Conservation (phyloP, 2,888 invertebrate genomes). For the Troilus luridus region DNA sequence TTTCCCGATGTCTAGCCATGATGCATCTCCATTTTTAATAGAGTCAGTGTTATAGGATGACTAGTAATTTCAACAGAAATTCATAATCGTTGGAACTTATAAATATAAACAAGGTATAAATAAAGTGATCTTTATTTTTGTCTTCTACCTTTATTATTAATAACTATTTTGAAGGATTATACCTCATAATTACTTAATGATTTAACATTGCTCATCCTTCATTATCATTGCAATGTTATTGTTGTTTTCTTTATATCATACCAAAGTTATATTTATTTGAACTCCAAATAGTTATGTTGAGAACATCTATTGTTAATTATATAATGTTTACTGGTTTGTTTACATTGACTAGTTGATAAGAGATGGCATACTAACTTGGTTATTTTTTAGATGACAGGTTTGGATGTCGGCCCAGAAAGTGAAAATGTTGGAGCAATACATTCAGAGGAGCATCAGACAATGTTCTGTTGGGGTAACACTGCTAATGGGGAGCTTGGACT, state of each 20-base stretch:
- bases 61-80: conserved; percentile 8
- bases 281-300: neutral
- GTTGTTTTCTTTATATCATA: neutral
- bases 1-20: neutral
- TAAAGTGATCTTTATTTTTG: neutral
- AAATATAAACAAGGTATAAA: neutral
- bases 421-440: neutral
- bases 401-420: conserved; percentile 47
- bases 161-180: neutral
- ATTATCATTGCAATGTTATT: neutral
- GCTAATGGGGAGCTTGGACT: conserved; percentile 84
- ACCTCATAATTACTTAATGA: neutral
- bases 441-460: conserved; percentile 65
- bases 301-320: neutral
- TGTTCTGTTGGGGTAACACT: conserved; percentile 85
- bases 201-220: neutral
- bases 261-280: neutral
- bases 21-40: neutral
- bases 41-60: conserved; percentile 52
- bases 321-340: neutral
- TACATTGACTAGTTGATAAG: neutral
- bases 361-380: neutral
- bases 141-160: neutral
- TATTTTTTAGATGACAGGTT: conserved; percentile 50
- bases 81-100: neutral